A percentile compares a stretch with the other conserved stretches of the same genome.
Conservation (phyloP, 2,113 vertebrate species). For the Hemiprocne comata region DNA sequence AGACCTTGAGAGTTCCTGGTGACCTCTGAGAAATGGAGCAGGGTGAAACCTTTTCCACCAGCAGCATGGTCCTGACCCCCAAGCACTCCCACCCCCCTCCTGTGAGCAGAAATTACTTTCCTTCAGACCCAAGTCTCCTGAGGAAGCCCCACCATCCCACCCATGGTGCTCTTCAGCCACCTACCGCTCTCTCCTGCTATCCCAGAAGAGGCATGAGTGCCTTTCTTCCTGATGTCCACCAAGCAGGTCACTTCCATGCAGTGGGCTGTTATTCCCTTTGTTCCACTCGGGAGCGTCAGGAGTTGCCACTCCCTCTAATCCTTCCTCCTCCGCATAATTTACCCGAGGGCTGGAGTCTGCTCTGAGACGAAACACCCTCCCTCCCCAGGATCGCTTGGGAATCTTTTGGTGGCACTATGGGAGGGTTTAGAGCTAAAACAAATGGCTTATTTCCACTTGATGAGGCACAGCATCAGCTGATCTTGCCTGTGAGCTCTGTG, state of each 20-base stretch:
- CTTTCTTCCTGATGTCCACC: neutral
- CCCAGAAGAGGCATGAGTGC: neutral
- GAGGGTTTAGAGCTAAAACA: neutral
- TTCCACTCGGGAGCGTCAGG: neutral
- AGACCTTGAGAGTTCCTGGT: accelerated
- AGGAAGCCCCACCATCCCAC: accelerated
- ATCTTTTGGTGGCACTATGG: accelerated
- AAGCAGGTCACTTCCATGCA: neutral
- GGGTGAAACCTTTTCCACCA: neutral
- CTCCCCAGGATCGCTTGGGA: accelerated
- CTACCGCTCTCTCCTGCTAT: no score
- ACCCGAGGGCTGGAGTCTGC: neutral
- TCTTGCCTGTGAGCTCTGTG: accelerated
- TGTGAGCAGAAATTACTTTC: accelerated
- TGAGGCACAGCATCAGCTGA: neutral
- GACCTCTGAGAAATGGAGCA: neutral
- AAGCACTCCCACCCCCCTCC: accelerated
- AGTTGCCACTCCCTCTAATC: neutral
- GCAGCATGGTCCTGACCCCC: neutral
- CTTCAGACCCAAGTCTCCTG: accelerated
- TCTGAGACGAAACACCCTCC: neutral
- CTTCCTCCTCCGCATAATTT: neutral
- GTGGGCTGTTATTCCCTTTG: neutral
- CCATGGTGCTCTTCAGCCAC: accelerated
- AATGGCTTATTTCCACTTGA: neutral